Percentiles rank a stretch among this genome's conserved stretches.
Conservation (phyloP, 2,113 vertebrate species). For the Climacteris rufus region DNA sequence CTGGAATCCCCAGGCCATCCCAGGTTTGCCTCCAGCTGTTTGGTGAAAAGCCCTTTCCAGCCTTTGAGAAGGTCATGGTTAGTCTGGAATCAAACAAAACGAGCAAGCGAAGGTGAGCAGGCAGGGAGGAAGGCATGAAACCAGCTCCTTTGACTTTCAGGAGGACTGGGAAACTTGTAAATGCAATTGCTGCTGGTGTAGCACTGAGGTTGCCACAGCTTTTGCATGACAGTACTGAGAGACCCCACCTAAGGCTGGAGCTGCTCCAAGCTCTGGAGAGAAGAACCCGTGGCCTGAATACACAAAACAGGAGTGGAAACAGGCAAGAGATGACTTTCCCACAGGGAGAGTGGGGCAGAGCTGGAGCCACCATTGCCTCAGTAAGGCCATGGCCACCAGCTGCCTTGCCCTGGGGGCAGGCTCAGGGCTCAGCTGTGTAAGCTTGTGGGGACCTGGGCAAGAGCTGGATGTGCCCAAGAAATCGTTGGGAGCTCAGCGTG, state of each 20-base stretch:
- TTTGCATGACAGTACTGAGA: conserved; percentile 34
- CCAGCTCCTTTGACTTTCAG: conserved; percentile 3
- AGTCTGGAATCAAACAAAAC: neutral
- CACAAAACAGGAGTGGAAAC: conserved; percentile 52
- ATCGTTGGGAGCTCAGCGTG: neutral
- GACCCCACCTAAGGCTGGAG: conserved; percentile 52
- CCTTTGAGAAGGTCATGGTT: conserved; percentile 51
- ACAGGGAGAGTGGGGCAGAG: conserved; percentile 24
- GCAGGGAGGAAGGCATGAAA: conserved; percentile 16
- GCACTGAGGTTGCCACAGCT: conserved; percentile 23
- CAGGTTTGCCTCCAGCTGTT: conserved; percentile 13
- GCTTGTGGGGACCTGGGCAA: neutral
- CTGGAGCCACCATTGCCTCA: neutral
- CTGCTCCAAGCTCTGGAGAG: conserved; percentile 25
- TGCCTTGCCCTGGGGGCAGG: neutral
- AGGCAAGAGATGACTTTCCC: conserved; percentile 11
- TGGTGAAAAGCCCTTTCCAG: conserved; percentile 24
- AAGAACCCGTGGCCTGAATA: conserved; percentile 45
- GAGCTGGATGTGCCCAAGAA: neutral
- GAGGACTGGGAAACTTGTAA: conserved; percentile 33
- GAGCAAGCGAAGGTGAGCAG: neutral
- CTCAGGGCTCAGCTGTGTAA: neutral
- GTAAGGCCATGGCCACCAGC: neutral
- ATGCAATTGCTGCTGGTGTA: neutral
- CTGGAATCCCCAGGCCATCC: conserved; percentile 21